Conservation (phyloP, 2,797 vertebrate genomes). For the Perodicticus potto region DNA sequence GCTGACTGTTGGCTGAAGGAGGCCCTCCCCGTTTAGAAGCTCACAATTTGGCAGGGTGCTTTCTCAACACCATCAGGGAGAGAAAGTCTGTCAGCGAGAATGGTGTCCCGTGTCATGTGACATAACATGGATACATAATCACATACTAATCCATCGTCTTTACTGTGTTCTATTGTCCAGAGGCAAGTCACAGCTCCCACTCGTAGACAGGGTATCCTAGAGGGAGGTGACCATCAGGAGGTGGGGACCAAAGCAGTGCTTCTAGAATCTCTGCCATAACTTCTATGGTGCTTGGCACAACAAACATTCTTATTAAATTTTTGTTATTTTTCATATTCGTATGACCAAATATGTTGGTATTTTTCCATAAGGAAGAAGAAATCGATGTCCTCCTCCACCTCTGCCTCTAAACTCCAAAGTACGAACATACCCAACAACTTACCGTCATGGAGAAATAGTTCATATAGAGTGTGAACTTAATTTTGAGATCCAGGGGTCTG, state of each 20-base stretch:
- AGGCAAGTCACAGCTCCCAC: background rate
- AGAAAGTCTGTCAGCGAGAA: background rate
- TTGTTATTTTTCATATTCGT: background rate
- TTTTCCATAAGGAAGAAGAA: conserved; percentile 85
- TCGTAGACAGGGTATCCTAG: fast-evolving
- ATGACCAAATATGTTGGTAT: background rate
- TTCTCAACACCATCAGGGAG: background rate
- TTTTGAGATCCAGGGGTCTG: conserved; percentile 80
- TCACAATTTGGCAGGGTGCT: fast-evolving
- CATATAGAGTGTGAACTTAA: conserved; percentile 80
- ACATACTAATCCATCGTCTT: background rate
- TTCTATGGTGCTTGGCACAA: background rate
- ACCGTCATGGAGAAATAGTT: conserved; percentile 83
- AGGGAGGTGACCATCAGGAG: too few species aligned
- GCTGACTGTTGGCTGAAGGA: fast-evolving
- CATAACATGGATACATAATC: too few species aligned
- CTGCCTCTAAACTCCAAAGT: conserved; percentile 78
- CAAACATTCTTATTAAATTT: background rate
- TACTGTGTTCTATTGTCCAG: background rate
- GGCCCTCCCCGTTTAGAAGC: background rate
- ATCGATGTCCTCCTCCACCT: conserved; percentile 88
- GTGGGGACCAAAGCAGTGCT: fast-evolving
- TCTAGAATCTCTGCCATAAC: background rate
- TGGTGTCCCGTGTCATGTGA: fast-evolving
- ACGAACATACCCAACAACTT: conserved; percentile 19